Percentiles rank a stretch among this genome's conserved stretches.
These are phyloP conservation scores for Agrenia bidenticulata DNA, from an alignment of 2,888 invertebrate species.

Conservation along the genomic window DNA sequence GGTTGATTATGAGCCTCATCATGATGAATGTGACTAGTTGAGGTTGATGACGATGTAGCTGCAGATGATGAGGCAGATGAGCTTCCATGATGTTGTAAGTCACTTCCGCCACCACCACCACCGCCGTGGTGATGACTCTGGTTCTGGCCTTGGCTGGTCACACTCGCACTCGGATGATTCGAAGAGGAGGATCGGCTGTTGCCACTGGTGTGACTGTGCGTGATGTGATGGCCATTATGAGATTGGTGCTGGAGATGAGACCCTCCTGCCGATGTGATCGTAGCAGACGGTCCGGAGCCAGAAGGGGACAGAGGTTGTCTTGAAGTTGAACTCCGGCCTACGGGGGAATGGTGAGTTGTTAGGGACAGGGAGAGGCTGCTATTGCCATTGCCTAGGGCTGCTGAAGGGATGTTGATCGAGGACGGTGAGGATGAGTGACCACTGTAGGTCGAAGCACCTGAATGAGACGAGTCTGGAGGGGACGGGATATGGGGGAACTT, in stretches of 20 bases:
- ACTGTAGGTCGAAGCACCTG: slow-evolving; percentile 48
- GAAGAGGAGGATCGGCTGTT: not conserved
- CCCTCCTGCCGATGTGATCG: slow-evolving; percentile 12
- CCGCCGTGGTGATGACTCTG: not conserved
- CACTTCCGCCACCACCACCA: slow-evolving; percentile 2
- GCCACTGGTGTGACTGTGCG: slow-evolving; percentile 2
- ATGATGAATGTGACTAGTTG: not conserved
- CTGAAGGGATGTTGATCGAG: not conserved
- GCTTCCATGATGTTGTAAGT: not conserved
- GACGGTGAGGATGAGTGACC: slow-evolving; percentile 48
- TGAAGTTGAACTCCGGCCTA: slow-evolving; percentile 12
- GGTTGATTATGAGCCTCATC: slow-evolving; percentile 5
- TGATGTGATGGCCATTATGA: slow-evolving; percentile 26
- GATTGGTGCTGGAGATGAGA: not conserved
- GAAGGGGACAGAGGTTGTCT: slow-evolving; percentile 6
- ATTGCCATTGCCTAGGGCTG: not conserved
- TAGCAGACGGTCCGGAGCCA: slow-evolving; percentile 8
- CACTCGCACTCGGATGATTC: too few species aligned
- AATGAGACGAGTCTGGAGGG: slow-evolving; percentile 50
- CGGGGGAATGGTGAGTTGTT: slow-evolving; percentile 25
- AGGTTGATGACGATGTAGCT: not conserved
- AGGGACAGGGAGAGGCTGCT: slow-evolving; percentile 17
- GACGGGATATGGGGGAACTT: slow-evolving; percentile 52
- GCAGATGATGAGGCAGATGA: slow-evolving; percentile 8
- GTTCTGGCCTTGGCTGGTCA: not conserved